Base-by-base conservation (phyloP, 2,888 invertebrate genomes). In the Cephus pulcher region DNA sequence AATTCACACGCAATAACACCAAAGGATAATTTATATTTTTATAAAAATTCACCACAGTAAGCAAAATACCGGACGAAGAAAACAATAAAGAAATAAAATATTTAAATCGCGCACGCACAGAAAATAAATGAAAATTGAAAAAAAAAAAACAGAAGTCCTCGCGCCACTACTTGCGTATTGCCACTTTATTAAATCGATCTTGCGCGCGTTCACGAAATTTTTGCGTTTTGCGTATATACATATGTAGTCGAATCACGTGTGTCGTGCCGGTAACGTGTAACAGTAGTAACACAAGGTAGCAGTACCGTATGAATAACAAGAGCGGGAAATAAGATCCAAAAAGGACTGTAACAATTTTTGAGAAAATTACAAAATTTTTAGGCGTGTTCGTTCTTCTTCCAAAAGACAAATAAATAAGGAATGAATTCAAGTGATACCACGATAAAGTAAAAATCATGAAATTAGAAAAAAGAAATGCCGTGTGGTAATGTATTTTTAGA, bases 401-500 rank as follows among this genome's bases (percentile, higher is more conserved):
- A 23, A 56, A 9, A 23, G 40, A 56, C 40, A 56, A 40, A 56
- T 56, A 15, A 56, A 23, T 56, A 9, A 30, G 35, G 74, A 12
- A 12, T 30, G 9, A 12, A 34, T 37, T 74, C 3, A 74, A n/a
- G 30, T 3, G n/a, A 4, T 11, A 23, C 1, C 34, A 11, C 9
- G 74, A 30, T 2, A 40, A 35, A 34, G 23, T 12, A 1, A 33
- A 37, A 34, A 12, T 23, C 23, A 9, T 23, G 4, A 12, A 34
- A 23, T 34, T 23, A 12, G 0, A 76, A 15, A 11, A 37, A 33
- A 37, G 11, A 35, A 32, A 35, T 34, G 4, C 23, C 0, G 35
- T 56, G 69, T 6, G 69, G 35, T 12, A n/a, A 6, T 32, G 75
- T 69, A 77, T 74, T 56, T 37, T 30, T 37, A 77, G 30, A 71